Evolutionary conservation across 2,113 vertebrate species (phyloP), one percentile per base, ranked within the genome.

Genomic region (Strigops habroptila): DNA sequence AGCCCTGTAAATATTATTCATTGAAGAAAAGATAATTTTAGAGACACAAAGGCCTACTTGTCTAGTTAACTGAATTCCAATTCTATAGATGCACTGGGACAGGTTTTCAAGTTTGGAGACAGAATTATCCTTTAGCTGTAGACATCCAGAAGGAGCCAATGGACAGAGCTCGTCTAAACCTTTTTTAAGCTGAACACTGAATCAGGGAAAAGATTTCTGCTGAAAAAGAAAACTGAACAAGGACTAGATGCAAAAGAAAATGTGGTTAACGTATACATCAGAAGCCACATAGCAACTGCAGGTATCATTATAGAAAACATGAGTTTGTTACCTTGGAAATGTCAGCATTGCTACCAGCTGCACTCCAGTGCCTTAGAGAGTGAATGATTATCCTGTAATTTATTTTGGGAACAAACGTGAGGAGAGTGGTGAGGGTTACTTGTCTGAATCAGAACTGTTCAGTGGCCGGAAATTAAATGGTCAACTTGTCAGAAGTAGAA

Each of bases 391-490:
- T 89, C 89, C 77, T 85, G 86, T 69, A 94, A 92, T 95, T 95
- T 95, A 91, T 93, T 95, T 96, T 87, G 93, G 91, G 87, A 96
- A 92, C 84, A 73, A 96, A 91, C 25, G 6, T 0, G 0, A 95
- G 77, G 44, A 88, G 64, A 91, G 65, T 28, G 12, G 67, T 53
- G 71, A 74, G 57, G 62, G 78, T 79, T 87, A 65, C 44, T 93
- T 86, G n/a, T 79, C 71, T 97, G 89, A 97, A 95, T 95, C 62
- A 91, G 74, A 65, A 95, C 93, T 95, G 96, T 89, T 95, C 94
- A 96, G 93, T 96, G 96, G 96, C 95, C 93, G 91, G 95, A 97
- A 97, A 96, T 95, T 95, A 96, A 96, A 95, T 97, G 95, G 96
- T 96, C 96, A 96, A 91, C 86, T 87, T 95, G 95, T 97, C 96